Conservation (phyloP, 2,797 vertebrate species). For the Gobio occitaniae region DNA sequence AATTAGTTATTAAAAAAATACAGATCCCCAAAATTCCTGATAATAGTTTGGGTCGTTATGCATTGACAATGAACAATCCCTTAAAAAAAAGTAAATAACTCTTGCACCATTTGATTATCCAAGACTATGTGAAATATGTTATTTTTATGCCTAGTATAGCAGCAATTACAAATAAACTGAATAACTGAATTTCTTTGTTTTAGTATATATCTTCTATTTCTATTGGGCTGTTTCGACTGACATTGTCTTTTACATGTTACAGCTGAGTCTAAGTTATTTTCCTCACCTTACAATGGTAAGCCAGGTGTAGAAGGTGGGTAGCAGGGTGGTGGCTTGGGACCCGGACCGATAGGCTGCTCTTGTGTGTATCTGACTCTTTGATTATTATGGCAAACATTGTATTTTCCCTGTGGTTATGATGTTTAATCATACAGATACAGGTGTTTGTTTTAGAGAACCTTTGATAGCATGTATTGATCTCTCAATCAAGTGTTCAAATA, state of each 20-base stretch:
- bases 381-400: background rate
- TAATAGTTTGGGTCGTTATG: background rate
- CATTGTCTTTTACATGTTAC: conserved; percentile 64
- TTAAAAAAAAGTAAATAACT: background rate
- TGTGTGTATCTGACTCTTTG: conserved; percentile 21
- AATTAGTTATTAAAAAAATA: background rate
- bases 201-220: background rate
- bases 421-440: conserved; percentile 9
- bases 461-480: background rate
- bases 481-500: background rate
- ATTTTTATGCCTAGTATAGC: background rate
- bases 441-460: background rate
- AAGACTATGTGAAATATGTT: background rate
- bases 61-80: background rate
- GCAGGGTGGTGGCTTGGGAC: conserved; percentile 58
- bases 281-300: conserved; percentile 70
- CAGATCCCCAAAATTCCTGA: background rate
- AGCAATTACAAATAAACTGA: background rate
- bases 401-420: background rate
- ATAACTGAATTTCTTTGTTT: background rate
- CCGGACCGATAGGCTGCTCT: conserved; percentile 6
- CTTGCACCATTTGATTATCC: background rate
- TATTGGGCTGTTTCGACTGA: conserved; percentile 4
- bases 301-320: background rate
- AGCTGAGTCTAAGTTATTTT: conserved; percentile 64